These are phyloP conservation scores for Diorhabda carinulata DNA, from an alignment of 1,140 invertebrate genomes.

Conservation along the genomic window DNA sequence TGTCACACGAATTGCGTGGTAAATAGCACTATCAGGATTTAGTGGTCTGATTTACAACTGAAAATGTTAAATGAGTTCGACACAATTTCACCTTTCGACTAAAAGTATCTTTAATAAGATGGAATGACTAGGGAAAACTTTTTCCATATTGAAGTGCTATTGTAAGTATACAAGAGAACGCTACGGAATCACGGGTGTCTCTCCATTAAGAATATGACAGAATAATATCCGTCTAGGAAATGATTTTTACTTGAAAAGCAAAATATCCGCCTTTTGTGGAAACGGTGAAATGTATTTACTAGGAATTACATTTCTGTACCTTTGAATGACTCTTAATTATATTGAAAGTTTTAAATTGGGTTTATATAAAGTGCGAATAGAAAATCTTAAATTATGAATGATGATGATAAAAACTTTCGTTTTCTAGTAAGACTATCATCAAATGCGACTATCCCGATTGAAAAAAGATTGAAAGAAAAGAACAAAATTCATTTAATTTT, in stretches of 20 bases:
- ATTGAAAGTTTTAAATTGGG: not conserved
- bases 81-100: constrained; percentile 14
- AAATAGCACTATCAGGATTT: constrained; percentile 3
- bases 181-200: constrained; percentile 1
- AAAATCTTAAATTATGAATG: not conserved
- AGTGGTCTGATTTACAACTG: constrained; percentile 3
- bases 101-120: constrained; percentile 4
- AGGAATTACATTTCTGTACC: not conserved
- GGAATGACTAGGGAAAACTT: constrained; percentile 14
- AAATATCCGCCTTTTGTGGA: not conserved
- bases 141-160: not conserved
- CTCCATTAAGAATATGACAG: constrained; percentile 4
- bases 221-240: constrained; percentile 8
- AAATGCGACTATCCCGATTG: no score
- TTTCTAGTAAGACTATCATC: no score
- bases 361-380: not conserved
- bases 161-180: constrained; percentile 3
- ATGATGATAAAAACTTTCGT: no score
- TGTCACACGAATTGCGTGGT: not conserved
- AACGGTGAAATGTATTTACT: not conserved
- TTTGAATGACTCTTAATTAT: not conserved
- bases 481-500: no score
- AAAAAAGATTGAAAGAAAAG: no score
- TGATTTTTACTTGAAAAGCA: constrained; percentile 10
- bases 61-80: constrained; percentile 20